Evolutionary conservation across 1,140 invertebrate genomes (phyloP), one percentile per base, ranked within the genome.

Genomic region (Dermatophagoides farinae): DNA sequence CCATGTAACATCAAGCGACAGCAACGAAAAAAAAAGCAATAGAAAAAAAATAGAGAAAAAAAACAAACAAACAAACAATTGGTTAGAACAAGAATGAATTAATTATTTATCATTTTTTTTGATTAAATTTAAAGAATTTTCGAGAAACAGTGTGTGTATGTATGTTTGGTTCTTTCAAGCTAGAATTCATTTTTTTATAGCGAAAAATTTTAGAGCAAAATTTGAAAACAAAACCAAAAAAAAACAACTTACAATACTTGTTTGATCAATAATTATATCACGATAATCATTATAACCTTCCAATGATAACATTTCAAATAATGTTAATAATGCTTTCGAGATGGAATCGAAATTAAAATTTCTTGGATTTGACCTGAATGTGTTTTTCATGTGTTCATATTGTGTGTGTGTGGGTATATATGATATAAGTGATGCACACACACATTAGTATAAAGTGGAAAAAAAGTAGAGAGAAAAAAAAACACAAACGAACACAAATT

Each of bases 331-430:
- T 20, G 62, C 62, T 12, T 18, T 16, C 9, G 44, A 40, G 5
- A 64, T 9, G 12, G 20, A 31, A 41, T 64, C 62, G 46, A 64
- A 64, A 31, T 60, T 49, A 49, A 64, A 65, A 57, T 65, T 65
- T 43, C 64, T 54, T n/a, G 64, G 64, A 61, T 65, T 65, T 10
- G 61, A 39, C 63, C 64, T 65, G 38, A 41, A n/a, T 38, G 43
- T 50, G 47, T 10, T 50, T 50, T 14, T 14, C 22, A 10, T n/a
- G 5, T 50, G 47, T n/a, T 49, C 18, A 18, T 9, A 11, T 16
- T 9, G 46, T 49, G 9, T 9, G 20, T 49, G 9, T 12, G 44
- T 37, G 12, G 16, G 16, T 39, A 22, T n/a, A n/a, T n/a, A n/a
- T n/a, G n/a, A n/a, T n/a, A 6, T n/a, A 22, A 22, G 31, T 11